Evolutionary conservation across 2,113 vertebrate genomes (phyloP).

Genomic region (Xiphophorus couchianus): DNA sequence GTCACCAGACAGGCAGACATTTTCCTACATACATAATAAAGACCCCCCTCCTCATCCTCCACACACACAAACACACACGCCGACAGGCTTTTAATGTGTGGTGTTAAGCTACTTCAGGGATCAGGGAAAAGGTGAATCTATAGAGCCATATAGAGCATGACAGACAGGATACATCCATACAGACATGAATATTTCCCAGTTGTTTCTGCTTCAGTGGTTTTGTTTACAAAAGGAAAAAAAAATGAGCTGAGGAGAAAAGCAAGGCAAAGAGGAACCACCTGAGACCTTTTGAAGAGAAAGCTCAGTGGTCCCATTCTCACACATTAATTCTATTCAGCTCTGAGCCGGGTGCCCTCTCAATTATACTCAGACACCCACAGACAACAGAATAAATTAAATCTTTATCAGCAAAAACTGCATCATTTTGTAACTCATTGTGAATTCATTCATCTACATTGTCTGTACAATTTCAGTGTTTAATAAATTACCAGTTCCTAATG

Average conservation of each 20-base stretch:
- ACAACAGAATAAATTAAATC: constrained; percentile 58
- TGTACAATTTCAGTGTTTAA: constrained; percentile 27
- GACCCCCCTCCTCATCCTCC: neutral
- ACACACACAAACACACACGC: no score
- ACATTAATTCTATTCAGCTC: constrained; percentile 63
- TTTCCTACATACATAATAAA: neutral
- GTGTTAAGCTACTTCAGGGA: constrained; percentile 29
- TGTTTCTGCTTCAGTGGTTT: constrained; percentile 47
- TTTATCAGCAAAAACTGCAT: constrained; percentile 47
- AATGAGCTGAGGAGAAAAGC: constrained; percentile 49
- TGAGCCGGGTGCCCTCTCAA: constrained; percentile 52
- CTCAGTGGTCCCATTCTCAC: constrained; percentile 62
- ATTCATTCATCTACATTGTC: constrained; percentile 33
- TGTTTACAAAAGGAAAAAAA: constrained; percentile 56
- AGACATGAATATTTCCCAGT: constrained; percentile 32
- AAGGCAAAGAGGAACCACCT: constrained; percentile 64
- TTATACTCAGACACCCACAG: constrained; percentile 55
- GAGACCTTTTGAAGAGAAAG: constrained; percentile 61
- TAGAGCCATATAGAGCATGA: constrained; percentile 18
- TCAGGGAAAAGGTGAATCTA: constrained; percentile 14
- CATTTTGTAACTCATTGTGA: constrained; percentile 22
- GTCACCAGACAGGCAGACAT: constrained; percentile 15
- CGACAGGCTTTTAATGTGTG: neutral
- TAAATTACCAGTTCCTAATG: constrained; percentile 41
- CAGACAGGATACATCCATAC: constrained; percentile 31